Evolutionary conservation across 2,113 vertebrate genomes (phyloP).

Genomic region (Mohoua ochrocephala): DNA sequence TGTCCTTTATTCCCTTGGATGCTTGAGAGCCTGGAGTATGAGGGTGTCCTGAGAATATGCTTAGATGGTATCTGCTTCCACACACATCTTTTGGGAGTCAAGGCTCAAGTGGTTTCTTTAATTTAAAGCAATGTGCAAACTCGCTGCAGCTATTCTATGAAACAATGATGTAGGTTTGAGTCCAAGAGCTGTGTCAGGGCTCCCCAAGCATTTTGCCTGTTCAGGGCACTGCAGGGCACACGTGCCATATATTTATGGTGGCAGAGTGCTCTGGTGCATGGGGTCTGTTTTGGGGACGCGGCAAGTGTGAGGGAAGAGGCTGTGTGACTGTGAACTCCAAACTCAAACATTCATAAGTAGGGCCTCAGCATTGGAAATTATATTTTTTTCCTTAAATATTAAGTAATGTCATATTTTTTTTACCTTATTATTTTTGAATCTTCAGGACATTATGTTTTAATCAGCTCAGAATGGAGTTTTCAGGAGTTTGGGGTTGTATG

Average conservation of each 20-base stretch:
- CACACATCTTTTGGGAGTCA: background rate
- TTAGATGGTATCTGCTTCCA: background rate
- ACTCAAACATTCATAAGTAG: background rate
- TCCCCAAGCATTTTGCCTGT: background rate
- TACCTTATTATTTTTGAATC: background rate
- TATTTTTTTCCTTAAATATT: background rate
- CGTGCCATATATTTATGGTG: rapidly evolving
- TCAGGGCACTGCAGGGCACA: background rate
- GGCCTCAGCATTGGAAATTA: background rate
- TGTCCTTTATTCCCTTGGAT: background rate
- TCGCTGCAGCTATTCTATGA: background rate
- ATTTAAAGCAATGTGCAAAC: background rate
- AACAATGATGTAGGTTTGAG: background rate
- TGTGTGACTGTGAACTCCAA: background rate
- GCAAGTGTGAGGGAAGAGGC: no score
- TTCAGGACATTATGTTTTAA: background rate
- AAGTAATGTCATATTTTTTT: background rate
- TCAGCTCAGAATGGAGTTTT: background rate
- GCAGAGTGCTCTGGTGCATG: background rate
- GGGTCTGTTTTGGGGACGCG: background rate
- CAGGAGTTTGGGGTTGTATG: background rate
- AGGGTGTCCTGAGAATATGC: background rate
- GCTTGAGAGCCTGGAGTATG: background rate
- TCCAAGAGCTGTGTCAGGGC: background rate
- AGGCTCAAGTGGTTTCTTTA: background rate